These are phyloP conservation scores for Ylistrum balloti DNA, from an alignment of 1,140 invertebrate species.

Conservation along the genomic window DNA sequence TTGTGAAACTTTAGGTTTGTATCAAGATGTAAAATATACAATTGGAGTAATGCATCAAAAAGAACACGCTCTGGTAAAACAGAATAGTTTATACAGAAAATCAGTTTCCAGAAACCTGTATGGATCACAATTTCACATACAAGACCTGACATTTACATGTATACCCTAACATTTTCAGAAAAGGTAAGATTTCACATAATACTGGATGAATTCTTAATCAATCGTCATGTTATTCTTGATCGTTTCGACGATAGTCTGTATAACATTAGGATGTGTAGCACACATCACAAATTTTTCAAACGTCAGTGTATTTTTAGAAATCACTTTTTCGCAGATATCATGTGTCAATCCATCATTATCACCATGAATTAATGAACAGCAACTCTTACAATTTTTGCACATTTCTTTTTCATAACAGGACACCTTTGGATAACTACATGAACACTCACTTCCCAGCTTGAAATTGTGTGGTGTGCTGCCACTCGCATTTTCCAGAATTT, in stretches of 20 bases:
- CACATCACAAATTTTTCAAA: not conserved
- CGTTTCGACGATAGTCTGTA: not conserved
- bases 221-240: not conserved
- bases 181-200: too few relatives aligned
- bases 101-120: too few relatives aligned
- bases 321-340: not conserved
- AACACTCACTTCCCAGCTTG: not conserved
- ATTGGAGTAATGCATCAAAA: too few relatives aligned
- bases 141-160: too few relatives aligned
- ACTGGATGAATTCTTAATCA: not conserved
- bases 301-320: not conserved
- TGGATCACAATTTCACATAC: too few relatives aligned
- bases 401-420: not conserved
- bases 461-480: not conserved
- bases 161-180: too few relatives aligned
- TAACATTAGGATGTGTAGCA: not conserved
- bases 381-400: not conserved
- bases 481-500: not conserved
- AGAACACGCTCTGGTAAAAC: too few relatives aligned
- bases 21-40: too few relatives aligned
- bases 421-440: not conserved
- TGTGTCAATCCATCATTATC: not conserved
- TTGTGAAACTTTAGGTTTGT: too few relatives aligned
- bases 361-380: too few relatives aligned
- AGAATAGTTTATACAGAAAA: too few relatives aligned